These are phyloP conservation scores for Ceyx erithaca DNA, from an alignment of 2,797 vertebrate species.

Conservation along the genomic window DNA sequence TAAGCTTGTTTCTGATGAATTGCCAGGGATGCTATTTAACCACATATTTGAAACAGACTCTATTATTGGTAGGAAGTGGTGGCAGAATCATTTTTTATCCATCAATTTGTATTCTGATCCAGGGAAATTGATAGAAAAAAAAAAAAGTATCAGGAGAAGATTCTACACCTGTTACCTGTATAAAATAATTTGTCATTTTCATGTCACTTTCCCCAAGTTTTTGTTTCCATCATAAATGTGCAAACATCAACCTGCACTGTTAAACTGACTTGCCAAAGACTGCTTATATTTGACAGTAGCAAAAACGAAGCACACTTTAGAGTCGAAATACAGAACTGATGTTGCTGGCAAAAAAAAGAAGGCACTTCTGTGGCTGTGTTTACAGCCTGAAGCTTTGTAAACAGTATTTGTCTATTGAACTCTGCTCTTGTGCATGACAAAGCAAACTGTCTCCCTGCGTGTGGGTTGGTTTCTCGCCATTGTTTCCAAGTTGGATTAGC, in stretches of 20 bases:
- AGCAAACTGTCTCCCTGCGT: neutral
- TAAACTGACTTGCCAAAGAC: neutral
- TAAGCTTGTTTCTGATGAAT: neutral
- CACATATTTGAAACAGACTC: neutral
- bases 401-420: neutral
- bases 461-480: neutral
- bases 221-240: neutral
- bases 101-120: neutral
- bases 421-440: neutral
- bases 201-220: neutral
- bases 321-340: neutral
- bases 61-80: neutral
- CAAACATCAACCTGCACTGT: neutral
- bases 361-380: neutral
- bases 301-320: neutral
- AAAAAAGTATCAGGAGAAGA: neutral
- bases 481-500: neutral
- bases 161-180: neutral
- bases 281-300: neutral
- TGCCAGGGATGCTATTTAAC: neutral
- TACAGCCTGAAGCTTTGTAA: constrained; percentile 15
- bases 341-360: neutral
- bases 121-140: neutral
- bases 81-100: neutral
- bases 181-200: neutral